Percentiles rank a stretch among this genome's conserved stretches.
Conservation (phyloP, 2,888 invertebrate species). For the Nymphalis polychloros region DNA sequence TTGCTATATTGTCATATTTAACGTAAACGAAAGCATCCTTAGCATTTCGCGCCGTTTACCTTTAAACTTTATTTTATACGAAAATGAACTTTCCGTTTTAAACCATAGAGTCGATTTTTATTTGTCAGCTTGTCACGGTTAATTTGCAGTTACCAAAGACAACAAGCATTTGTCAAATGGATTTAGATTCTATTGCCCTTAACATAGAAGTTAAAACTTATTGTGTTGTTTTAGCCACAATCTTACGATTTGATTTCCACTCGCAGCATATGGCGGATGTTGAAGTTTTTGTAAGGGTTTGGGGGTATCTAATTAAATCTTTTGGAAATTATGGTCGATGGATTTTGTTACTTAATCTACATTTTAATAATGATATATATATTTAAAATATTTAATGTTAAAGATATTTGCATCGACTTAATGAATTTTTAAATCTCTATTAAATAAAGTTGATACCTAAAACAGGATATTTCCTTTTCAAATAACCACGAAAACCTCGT, state of each 20-base stretch:
- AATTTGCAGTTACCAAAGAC: conserved; percentile 5
- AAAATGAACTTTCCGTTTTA: not conserved
- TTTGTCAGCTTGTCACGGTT: not conserved
- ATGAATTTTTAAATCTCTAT: too few relatives aligned
- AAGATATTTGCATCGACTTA: too few relatives aligned
- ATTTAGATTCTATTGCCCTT: not conserved
- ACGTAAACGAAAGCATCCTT: conserved; percentile 19
- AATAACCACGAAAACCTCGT: too few relatives aligned
- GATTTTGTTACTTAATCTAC: conserved; percentile 1
- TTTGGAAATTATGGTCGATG: conserved; percentile 11
- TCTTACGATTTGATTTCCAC: conserved; percentile 46
- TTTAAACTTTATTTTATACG: not conserved
- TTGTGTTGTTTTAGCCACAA: not conserved
- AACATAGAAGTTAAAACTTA: not conserved
- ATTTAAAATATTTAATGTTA: too few relatives aligned
- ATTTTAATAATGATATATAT: not conserved
- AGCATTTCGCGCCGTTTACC: conserved; percentile 25
- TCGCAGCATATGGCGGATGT: conserved; percentile 60
- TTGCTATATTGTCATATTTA: conserved; percentile 6
- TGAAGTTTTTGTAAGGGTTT: conserved; percentile 58
- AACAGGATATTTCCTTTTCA: too few relatives aligned
- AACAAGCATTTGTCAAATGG: not conserved
- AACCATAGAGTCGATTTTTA: not conserved
- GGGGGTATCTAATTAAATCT: conserved; percentile 33
- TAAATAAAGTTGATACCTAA: too few relatives aligned